A percentile compares a stretch with the other conserved stretches of the same genome.
Evolutionary conservation across 1,140 invertebrate genomes (phyloP).

Genomic region (Drosophila erecta): DNA sequence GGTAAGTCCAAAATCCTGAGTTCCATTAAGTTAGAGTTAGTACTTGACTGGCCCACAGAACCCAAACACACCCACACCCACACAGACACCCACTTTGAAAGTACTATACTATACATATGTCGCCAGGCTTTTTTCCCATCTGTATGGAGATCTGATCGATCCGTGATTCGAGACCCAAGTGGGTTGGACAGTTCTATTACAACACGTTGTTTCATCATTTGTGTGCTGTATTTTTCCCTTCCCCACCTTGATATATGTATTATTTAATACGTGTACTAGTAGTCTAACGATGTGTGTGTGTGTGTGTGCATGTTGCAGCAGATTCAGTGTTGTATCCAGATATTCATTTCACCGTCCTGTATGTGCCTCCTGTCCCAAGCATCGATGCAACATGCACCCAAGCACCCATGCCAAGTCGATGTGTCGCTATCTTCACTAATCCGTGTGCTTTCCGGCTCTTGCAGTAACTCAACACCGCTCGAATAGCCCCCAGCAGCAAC

Average conservation of each 20-base stretch:
- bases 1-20: conserved; percentile 71
- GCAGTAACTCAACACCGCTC: conserved; percentile 85
- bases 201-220: conserved; percentile 16
- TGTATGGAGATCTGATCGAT: conserved; percentile 16
- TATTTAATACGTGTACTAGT: conserved; percentile 20
- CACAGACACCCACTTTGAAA: conserved; percentile 17
- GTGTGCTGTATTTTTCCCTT: conserved; percentile 13
- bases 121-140: conserved; percentile 2
- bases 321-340: conserved; percentile 39
- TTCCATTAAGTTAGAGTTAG: conserved; percentile 24
- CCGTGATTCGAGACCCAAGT: conserved; percentile 9
- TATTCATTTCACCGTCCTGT: conserved; percentile 26
- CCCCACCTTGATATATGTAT: conserved; percentile 3
- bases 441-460: conserved; percentile 32
- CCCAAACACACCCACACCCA: conserved; percentile 24
- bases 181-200: conserved; percentile 11
- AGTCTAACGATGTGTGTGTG: conserved; percentile 20
- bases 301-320: conserved; percentile 60
- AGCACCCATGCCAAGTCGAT: conserved; percentile 47
- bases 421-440: conserved; percentile 7
- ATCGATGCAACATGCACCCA: conserved; percentile 51
- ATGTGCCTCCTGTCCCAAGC: conserved; percentile 12
- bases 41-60: conserved; percentile 17
- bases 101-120: background rate
- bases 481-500: conserved; percentile 83